Evolutionary conservation across 1,140 invertebrate genomes (phyloP), one percentile per base, ranked within the genome.

Genomic region (Polyergus mexicanus): DNA sequence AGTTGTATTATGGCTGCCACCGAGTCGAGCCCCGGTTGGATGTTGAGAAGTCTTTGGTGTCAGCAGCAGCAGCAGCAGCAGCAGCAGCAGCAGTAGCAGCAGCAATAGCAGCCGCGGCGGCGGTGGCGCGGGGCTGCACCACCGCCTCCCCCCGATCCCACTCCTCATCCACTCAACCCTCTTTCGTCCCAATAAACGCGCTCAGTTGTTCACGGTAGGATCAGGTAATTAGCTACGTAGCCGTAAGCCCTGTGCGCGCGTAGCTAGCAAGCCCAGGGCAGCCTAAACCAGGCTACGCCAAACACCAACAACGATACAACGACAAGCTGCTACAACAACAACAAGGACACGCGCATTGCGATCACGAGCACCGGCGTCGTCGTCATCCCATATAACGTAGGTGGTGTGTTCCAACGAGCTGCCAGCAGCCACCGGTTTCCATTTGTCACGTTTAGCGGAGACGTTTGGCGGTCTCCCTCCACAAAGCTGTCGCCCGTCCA

Each of bases 41-140:
- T 88, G 91, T 92, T 92, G 92, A 93, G 90, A 91, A 93, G 92
- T 93, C 93, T 93, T 93, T 93, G 92, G 92, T 93, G 93, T 93
- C 92, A 93, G 92, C 88, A 89, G 56, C 93, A 93, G 92, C 76
- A 88, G 76, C 74, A 28, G 60, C 83, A 68, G 77, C 66, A 38
- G 85, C 51, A 63, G 77, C 58, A 32, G 56, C 3, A 22, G 68
- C 25, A 6, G 56, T 22, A 22, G n/a, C n/a, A n/a, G n/a, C n/a
- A n/a, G n/a, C n/a, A n/a, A n/a, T 28, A 28, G 25, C 62, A 63
- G 76, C 54, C 47, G 66, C 78, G 38, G 32, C 11, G 44, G 62
- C 35, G 32, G 77, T 80, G 69, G 47, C 77, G 32, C 63, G 28
- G 71, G 62, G 77, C 83, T 66, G 56, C 76, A 35, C 63, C 25